A percentile compares a stretch with the other conserved stretches of the same genome.
phyloP scores from a whole-genome alignment of 2,888 invertebrate genomes.

The Glomeris marginata region DNA sequence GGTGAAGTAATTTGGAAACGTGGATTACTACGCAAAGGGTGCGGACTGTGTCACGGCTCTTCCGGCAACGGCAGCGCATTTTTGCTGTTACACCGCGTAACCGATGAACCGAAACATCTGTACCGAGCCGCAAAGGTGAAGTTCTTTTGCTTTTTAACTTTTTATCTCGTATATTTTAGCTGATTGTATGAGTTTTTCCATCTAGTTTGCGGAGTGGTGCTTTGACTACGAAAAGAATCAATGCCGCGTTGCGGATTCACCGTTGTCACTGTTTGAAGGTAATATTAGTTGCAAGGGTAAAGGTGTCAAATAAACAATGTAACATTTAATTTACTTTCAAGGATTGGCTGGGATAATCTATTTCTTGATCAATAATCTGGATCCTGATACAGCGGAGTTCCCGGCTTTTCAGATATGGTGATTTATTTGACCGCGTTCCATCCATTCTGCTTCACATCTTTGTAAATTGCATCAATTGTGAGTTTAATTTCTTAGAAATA shows the following conservation, averaged over 20 bases:
- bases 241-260: slow-evolving; percentile 51
- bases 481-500: no score
- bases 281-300: slow-evolving; percentile 15
- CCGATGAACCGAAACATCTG: slow-evolving; percentile 52
- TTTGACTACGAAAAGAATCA: slow-evolving; percentile 49
- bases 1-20: slow-evolving; percentile 66
- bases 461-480: background rate
- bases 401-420: slow-evolving; percentile 42
- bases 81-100: slow-evolving; percentile 58
- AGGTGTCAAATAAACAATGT: no score
- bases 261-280: slow-evolving; percentile 71
- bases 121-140: slow-evolving; percentile 45
- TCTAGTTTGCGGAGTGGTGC: slow-evolving; percentile 69
- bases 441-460: background rate
- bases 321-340: slow-evolving; percentile 19
- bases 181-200: slow-evolving; percentile 18
- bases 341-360: slow-evolving; percentile 55
- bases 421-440: background rate
- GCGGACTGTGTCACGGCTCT: slow-evolving; percentile 75
- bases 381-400: slow-evolving; percentile 50
- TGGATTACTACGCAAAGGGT: slow-evolving; percentile 67
- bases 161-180: background rate
- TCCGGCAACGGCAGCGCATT: slow-evolving; percentile 77
- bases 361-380: slow-evolving; percentile 50
- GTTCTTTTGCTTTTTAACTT: background rate